These are phyloP conservation scores for Congeria kusceri DNA, from an alignment of 2,888 invertebrate species.

Conservation along the genomic window DNA sequence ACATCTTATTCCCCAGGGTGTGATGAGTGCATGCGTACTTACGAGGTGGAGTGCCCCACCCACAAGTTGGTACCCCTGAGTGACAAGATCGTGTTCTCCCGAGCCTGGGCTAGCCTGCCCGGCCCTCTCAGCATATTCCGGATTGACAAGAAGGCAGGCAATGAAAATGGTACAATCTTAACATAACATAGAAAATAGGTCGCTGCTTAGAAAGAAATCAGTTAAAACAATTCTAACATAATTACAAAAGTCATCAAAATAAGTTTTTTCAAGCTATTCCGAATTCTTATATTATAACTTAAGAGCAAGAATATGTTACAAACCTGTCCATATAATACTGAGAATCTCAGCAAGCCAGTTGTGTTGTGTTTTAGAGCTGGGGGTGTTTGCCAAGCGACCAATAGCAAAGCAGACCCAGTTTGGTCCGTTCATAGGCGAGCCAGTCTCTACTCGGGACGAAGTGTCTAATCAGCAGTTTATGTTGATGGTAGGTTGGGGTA, in stretches of 20 bases:
- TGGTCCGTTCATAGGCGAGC: conserved; percentile 91
- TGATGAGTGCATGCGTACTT: conserved; percentile 82
- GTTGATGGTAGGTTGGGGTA: conserved; percentile 52
- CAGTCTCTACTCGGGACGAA: conserved; percentile 65
- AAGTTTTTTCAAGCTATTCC: too few species aligned
- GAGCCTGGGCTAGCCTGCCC: conserved; percentile 93
- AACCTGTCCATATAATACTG: too few species aligned
- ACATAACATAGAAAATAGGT: too few species aligned
- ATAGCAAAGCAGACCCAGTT: conserved; percentile 91
- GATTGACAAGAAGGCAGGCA: conserved; percentile 60
- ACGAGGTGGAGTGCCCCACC: conserved; percentile 73
- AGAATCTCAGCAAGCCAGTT: too few species aligned
- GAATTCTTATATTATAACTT: too few species aligned
- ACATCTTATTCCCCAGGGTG: conserved; percentile 81
- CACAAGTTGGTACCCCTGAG: conserved; percentile 74
- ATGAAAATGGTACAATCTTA: conserved; percentile 2
- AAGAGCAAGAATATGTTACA: too few species aligned
- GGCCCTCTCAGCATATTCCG: conserved; percentile 81
- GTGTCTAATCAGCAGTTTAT: conserved; percentile 67
- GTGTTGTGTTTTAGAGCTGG: conserved; percentile 76
- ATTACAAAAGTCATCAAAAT: too few species aligned
- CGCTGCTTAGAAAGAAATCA: too few species aligned
- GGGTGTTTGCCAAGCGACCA: conserved; percentile 90
- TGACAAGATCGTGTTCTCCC: conserved; percentile 89
- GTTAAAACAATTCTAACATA: too few species aligned